Evolutionary conservation across 2,113 vertebrate genomes (phyloP).

Genomic region (Azemiops feae): DNA sequence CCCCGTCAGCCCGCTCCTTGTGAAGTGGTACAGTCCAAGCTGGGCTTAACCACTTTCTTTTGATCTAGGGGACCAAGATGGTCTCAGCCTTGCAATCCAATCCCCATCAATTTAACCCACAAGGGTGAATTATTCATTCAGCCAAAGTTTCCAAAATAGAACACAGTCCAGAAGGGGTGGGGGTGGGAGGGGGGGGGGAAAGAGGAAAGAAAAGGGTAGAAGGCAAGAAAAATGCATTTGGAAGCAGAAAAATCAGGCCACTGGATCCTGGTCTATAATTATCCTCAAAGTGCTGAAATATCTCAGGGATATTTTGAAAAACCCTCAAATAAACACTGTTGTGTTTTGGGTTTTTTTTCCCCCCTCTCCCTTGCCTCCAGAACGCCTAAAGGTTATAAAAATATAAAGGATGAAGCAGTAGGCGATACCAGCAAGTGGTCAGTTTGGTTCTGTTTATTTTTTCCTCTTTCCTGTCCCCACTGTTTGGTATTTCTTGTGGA

Average conservation of each 20-base stretch:
- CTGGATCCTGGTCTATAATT: constrained; percentile 48
- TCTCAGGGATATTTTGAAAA: constrained; percentile 49
- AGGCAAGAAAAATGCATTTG: constrained; percentile 45
- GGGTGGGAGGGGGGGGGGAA: no score
- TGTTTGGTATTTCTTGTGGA: neutral
- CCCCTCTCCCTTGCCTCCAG: neutral
- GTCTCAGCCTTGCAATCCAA: neutral
- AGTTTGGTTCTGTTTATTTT: neutral
- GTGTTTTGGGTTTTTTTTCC: no score
- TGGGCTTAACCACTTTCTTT: neutral
- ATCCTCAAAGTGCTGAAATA: constrained; percentile 45
- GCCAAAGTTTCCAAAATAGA: constrained; percentile 24
- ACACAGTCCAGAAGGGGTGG: constrained; percentile 21
- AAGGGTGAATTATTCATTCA: constrained; percentile 12
- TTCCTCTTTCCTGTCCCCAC: no score
- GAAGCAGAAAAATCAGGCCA: constrained; percentile 45
- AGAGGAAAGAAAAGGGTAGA: neutral
- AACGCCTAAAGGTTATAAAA: neutral
- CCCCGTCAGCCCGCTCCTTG: neutral
- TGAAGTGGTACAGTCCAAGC: neutral
- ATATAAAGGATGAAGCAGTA: constrained; percentile 2
- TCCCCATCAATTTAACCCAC: neutral
- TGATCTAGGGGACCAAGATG: neutral
- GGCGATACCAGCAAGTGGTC: no score
- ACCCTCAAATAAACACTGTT: constrained; percentile 13